These are phyloP conservation scores for Atherinosoma microstoma DNA, from an alignment of 2,797 vertebrate species.

Conservation along the genomic window DNA sequence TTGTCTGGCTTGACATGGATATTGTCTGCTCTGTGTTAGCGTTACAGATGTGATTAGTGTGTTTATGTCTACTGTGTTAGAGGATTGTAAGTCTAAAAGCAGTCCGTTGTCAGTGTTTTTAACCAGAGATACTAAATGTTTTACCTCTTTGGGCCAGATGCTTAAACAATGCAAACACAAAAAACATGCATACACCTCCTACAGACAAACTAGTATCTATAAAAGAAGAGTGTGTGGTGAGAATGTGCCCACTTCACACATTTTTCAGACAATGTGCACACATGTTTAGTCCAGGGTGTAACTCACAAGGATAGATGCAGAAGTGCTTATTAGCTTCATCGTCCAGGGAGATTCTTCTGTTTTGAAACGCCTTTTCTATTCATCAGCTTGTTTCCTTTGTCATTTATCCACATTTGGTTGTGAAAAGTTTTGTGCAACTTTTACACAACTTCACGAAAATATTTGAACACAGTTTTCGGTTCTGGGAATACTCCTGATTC, in stretches of 20 bases:
- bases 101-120: neutral
- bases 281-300: neutral
- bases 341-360: neutral
- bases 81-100: neutral
- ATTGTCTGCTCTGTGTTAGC: neutral
- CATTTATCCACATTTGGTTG: neutral
- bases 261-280: too few species aligned
- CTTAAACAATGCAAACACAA: neutral
- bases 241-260: too few species aligned
- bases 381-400: neutral
- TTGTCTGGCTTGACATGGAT: neutral
- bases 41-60: neutral
- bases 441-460: neutral
- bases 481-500: conserved; percentile 39
- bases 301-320: neutral
- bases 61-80: neutral
- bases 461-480: conserved; percentile 22
- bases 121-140: neutral
- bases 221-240: too few species aligned
- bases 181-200: neutral
- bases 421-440: neutral
- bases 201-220: too few species aligned
- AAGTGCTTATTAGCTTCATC: neutral
- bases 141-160: neutral
- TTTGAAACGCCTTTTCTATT: neutral